These are phyloP conservation scores for Oscheius sp. DNA, from an alignment of 2,888 invertebrate genomes.

Conservation along the genomic window DNA sequence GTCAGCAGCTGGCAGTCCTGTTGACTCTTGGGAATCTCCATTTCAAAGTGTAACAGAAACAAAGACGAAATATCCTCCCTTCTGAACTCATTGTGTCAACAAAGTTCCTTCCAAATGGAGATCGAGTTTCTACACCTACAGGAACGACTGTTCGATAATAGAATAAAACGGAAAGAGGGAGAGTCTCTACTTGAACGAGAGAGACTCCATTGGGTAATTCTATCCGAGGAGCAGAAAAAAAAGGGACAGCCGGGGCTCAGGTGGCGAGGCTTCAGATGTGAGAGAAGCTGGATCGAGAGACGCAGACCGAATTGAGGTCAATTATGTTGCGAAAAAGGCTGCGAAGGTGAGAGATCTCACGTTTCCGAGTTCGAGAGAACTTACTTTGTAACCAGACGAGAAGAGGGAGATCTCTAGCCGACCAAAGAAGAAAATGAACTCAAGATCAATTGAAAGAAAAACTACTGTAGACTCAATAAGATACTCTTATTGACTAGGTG, in stretches of 20 bases:
- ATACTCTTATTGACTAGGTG: no score
- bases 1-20: constrained; percentile 8
- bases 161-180: no score
- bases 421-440: no score
- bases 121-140: not conserved
- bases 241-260: constrained; percentile 1
- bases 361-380: not conserved
- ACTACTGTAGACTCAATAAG: no score
- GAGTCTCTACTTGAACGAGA: not conserved
- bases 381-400: no score
- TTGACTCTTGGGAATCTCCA: not conserved
- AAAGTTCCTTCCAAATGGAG: not conserved
- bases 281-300: not conserved
- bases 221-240: constrained; percentile 3
- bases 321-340: not conserved
- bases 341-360: not conserved
- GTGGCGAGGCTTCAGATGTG: constrained; percentile 2
- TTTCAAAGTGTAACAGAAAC: not conserved
- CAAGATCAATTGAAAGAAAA: no score
- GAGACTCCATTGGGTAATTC: not conserved
- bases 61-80: no score
- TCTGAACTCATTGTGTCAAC: no score
- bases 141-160: not conserved
- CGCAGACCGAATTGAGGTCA: not conserved
- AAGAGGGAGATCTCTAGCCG: no score